A percentile compares a stretch with the other conserved stretches of the same genome.
Evolutionary conservation across 1,140 invertebrate species (phyloP).

Genomic region (Zaprionus vittiger): DNA sequence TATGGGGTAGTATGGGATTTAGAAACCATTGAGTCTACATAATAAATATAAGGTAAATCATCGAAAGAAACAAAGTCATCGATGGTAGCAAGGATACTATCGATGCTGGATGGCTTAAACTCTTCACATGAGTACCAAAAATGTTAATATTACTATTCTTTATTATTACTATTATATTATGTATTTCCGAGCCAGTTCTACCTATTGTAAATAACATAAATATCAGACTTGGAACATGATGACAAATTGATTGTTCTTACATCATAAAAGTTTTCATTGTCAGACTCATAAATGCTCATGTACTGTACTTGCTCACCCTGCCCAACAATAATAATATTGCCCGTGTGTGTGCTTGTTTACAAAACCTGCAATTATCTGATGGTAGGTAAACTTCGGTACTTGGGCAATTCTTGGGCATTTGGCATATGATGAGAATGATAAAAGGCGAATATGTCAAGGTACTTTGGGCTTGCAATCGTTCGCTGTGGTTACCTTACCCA

Average conservation of each 20-base stretch:
- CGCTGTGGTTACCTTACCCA: slow-evolving; percentile 21
- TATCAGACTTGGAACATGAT: no score
- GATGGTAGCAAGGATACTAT: no score
- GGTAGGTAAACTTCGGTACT: slow-evolving; percentile 31
- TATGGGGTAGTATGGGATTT: no score
- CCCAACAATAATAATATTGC: slow-evolving; percentile 8
- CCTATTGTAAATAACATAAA: neutral
- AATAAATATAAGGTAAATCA: no score
- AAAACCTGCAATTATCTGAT: slow-evolving; percentile 29
- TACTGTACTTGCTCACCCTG: neutral
- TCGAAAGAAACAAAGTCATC: no score
- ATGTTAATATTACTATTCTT: no score
- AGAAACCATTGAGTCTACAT: no score
- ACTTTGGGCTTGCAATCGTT: slow-evolving; percentile 26
- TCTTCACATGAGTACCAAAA: no score
- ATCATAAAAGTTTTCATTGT: slow-evolving; percentile 26
- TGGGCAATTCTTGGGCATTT: slow-evolving; percentile 20
- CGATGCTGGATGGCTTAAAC: no score
- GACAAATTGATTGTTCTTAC: slow-evolving; percentile 12
- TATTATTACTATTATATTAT: neutral
- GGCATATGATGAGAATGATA: slow-evolving; percentile 14
- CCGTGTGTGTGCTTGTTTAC: neutral
- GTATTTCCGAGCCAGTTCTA: neutral
- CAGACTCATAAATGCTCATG: slow-evolving; percentile 2
- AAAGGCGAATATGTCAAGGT: slow-evolving; percentile 46